Evolutionary conservation across 2,888 invertebrate species (phyloP).

Genomic region (Abscondita cerata): DNA sequence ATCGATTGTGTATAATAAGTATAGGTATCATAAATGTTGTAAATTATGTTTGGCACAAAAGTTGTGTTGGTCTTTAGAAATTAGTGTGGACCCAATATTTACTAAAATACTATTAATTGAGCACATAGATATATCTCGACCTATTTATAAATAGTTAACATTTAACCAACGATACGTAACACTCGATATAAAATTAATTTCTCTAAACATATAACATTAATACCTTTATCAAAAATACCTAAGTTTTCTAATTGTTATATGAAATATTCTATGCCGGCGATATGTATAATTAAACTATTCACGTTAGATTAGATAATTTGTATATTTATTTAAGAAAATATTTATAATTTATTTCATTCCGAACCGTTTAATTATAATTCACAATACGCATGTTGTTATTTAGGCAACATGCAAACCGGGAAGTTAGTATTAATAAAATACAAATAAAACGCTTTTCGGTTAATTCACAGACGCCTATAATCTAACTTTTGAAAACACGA

Average conservation of each 20-base stretch:
- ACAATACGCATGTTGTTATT: slow-evolving; percentile 23
- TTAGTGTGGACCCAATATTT: slow-evolving; percentile 26
- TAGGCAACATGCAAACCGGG: slow-evolving; percentile 7
- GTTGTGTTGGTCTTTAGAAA: not conserved
- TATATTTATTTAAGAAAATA: slow-evolving; percentile 14
- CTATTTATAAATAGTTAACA: slow-evolving; percentile 34
- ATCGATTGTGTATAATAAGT: slow-evolving; percentile 3
- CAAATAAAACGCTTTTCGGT: not conserved
- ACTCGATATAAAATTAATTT: slow-evolving; percentile 19
- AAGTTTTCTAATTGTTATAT: slow-evolving; percentile 28
- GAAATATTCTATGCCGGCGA: slow-evolving; percentile 10
- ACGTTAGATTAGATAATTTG: slow-evolving; percentile 23
- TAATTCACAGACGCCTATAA: slow-evolving; percentile 23
- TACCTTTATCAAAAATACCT: slow-evolving; percentile 38
- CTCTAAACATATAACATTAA: slow-evolving; percentile 35
- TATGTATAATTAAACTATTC: slow-evolving; percentile 30
- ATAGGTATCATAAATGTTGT: not conserved
- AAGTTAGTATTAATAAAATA: not conserved
- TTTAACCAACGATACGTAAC: slow-evolving; percentile 28
- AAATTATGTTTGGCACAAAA: not conserved
- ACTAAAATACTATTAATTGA: slow-evolving; percentile 29
- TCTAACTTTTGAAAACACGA: slow-evolving; percentile 18
- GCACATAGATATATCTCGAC: slow-evolving; percentile 25
- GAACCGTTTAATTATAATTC: slow-evolving; percentile 12
- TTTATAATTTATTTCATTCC: slow-evolving; percentile 14